Evolutionary conservation across 2,888 invertebrate genomes (phyloP).

Genomic region (Antheraea assamensis): DNA sequence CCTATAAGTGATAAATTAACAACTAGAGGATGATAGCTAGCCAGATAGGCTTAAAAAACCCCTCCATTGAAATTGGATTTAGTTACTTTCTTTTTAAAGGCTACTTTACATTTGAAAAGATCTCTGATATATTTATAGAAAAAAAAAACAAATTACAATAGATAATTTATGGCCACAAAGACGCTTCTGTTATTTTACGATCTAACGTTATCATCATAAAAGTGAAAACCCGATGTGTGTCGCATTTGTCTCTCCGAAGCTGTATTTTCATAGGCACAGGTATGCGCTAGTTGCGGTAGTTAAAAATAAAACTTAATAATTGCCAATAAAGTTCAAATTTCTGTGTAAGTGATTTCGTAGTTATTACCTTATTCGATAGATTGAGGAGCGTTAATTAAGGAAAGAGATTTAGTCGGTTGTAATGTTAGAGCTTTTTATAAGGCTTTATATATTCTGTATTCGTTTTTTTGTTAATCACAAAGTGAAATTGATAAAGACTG

Average conservation of each 20-base stretch:
- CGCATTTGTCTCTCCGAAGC: constrained; percentile 62
- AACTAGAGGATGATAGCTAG: too few species aligned
- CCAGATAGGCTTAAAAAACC: too few species aligned
- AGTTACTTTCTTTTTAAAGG: too few species aligned
- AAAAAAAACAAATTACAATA: constrained; percentile 17
- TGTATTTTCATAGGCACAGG: constrained; percentile 56
- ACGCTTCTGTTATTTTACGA: not conserved
- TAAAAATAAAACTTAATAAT: not conserved
- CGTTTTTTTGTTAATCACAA: not conserved
- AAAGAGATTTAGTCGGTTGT: constrained; percentile 46
- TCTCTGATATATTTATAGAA: too few species aligned
- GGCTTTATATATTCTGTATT: constrained; percentile 2
- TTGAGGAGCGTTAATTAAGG: constrained; percentile 51
- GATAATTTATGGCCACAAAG: not conserved
- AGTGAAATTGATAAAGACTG: not conserved
- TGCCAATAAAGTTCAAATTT: not conserved
- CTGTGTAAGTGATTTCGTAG: not conserved
- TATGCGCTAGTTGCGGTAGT: constrained; percentile 35
- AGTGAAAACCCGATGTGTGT: constrained; percentile 46
- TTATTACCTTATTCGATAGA: constrained; percentile 13
- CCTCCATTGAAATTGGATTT: too few species aligned
- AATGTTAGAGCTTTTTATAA: constrained; percentile 16
- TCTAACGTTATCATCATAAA: constrained; percentile 42
- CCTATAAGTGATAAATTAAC: too few species aligned
- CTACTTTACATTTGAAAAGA: too few species aligned